A percentile compares a stretch with the other conserved stretches of the same genome.
These are phyloP conservation scores for Natator depressus DNA, from an alignment of 2,113 vertebrate genomes.

Conservation along the genomic window DNA sequence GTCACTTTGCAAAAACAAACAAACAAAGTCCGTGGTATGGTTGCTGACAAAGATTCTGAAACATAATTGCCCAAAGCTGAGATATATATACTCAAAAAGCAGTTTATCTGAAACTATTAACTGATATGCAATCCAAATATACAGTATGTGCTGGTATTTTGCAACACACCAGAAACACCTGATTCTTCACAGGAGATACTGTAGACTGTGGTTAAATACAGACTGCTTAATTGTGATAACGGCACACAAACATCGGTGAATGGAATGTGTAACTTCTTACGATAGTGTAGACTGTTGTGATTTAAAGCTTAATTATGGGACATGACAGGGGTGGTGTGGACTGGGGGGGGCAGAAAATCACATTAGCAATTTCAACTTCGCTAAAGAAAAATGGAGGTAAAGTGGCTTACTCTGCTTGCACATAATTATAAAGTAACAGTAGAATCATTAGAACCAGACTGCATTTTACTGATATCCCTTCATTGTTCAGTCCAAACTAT, in stretches of 20 bases:
- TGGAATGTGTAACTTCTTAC: background rate
- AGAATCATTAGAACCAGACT: conserved; percentile 51
- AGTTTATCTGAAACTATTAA: background rate
- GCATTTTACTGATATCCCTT: conserved; percentile 55
- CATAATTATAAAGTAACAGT: conserved; percentile 20
- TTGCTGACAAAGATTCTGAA: background rate
- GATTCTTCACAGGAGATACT: background rate
- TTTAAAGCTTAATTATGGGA: background rate
- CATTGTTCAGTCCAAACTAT: conserved; percentile 58
- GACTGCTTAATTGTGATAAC: background rate
- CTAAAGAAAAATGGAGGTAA: background rate
- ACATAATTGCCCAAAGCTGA: background rate
- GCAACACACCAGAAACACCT: no score
- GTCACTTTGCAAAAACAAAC: background rate
- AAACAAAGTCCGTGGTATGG: background rate
- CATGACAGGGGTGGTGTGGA: background rate
- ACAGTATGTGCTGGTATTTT: background rate
- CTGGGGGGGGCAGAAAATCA: background rate
- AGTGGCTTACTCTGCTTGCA: conserved; percentile 8
- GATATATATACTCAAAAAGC: background rate
- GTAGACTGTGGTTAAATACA: background rate
- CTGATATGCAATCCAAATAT: background rate
- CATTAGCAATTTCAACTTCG: background rate
- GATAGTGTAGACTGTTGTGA: background rate
- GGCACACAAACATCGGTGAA: background rate